Evolutionary conservation across 64 coral and sea anemone genomes (phyloP).

Genomic region (Trachythela sp.): DNA sequence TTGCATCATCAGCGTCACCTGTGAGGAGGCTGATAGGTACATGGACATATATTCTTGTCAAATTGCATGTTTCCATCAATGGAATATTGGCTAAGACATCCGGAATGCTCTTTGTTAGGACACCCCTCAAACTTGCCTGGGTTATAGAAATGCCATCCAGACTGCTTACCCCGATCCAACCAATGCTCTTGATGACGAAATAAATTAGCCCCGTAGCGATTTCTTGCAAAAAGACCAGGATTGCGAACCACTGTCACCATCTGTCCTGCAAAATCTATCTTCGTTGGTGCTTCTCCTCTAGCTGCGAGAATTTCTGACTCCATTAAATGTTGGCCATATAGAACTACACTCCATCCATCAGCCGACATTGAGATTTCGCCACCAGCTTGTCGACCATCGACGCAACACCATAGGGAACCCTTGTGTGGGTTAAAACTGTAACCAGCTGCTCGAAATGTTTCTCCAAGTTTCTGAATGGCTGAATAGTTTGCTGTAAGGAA

Average conservation of each 20-base stretch:
- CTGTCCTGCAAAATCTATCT: conserved; percentile 60
- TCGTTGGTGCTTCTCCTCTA: conserved; percentile 49
- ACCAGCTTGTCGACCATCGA: conserved; percentile 66
- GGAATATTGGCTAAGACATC: conserved; percentile 80
- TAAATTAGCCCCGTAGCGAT: conserved; percentile 70
- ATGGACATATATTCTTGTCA: conserved; percentile 56
- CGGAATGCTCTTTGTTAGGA: conserved; percentile 62
- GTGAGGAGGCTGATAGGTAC: not conserved
- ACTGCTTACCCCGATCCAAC: conserved; percentile 61
- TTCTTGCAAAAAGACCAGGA: conserved; percentile 63
- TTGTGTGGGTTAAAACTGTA: conserved; percentile 29
- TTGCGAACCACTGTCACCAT: conserved; percentile 70
- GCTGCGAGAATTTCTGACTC: conserved; percentile 40
- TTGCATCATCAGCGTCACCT: not conserved
- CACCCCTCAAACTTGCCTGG: conserved; percentile 51
- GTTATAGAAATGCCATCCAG: conserved; percentile 77
- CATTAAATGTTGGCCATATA: conserved; percentile 93
- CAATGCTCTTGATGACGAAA: conserved; percentile 86
- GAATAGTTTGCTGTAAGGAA: conserved; percentile 71
- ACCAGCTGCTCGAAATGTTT: not conserved
- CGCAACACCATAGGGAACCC: conserved; percentile 70
- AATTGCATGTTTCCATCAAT: conserved; percentile 92
- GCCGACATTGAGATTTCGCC: conserved; percentile 80
- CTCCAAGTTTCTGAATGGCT: not conserved
- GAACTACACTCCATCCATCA: conserved; percentile 76